Evolutionary conservation across 2,113 vertebrate species (phyloP), one percentile per base, ranked within the genome.

Genomic region (Anhinga rufa): DNA sequence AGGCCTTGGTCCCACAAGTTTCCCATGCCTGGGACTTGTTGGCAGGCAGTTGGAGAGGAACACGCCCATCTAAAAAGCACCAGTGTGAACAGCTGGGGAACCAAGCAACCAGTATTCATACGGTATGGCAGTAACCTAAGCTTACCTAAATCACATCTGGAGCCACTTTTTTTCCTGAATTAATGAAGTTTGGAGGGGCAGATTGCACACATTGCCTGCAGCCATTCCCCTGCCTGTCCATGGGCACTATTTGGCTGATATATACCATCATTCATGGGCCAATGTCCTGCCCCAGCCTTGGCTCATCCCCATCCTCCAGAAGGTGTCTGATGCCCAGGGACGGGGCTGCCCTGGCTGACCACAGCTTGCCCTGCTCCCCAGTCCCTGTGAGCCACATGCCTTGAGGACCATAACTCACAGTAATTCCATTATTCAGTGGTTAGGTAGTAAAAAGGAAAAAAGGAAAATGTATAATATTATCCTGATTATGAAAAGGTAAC

Each of bases 291-390:
- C 10, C 25, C 9, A 72, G 28, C 7, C 29, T 68, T 32, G 15
- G 3, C 13, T 71, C 1, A 0, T 40, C 4, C 5, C 7, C 17
- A 28, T 44, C 4, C 12, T 7, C 24, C 7, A 3, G 3, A 34
- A 62, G 3, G 15, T 38, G 22, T 12, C 18, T 38, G 25, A 10
- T 44, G 18, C 46, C 25, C 31, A 66, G 24, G 20, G 10, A n/a
- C 58, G 14, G 4, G 10, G 29, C 20, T 65, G 15, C 10, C 13
- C 8, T 72, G 17, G 13, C 7, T 80, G 16, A 82, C 4, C 9
- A 8, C 10, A 62, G 1, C 16, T 22, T 58, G 17, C 3, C 4
- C 34, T 57, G 29, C 15, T 77, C 9, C 10, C 4, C 31, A 17
- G 7, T 4, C 6, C 13, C 4, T 5, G 2, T 26, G 7, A 81